These are phyloP conservation scores for Orientallactaga bullata DNA, from an alignment of 2,113 vertebrate species.

Conservation along the genomic window DNA sequence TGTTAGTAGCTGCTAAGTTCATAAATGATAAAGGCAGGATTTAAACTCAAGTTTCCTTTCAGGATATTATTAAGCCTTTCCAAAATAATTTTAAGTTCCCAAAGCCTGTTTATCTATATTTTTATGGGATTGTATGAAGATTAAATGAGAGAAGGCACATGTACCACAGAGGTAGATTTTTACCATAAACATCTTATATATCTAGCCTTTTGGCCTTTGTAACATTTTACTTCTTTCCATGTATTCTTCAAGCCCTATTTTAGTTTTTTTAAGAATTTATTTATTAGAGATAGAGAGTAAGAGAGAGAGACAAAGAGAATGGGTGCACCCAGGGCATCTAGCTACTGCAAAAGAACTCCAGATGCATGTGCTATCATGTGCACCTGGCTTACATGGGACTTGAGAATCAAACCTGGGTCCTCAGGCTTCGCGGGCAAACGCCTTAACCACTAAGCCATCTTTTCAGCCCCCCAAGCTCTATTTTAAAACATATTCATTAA, in stretches of 20 bases:
- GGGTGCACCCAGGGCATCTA: too few relatives aligned
- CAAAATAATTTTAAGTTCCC: not conserved
- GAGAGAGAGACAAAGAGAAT: too few relatives aligned
- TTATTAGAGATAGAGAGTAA: too few relatives aligned
- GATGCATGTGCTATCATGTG: too few relatives aligned
- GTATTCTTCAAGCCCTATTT: not conserved
- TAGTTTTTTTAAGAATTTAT: too few relatives aligned
- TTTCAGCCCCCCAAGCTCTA: too few relatives aligned
- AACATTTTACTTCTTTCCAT: not conserved
- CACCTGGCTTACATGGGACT: too few relatives aligned
- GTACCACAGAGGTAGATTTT: not conserved
- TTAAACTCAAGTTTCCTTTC: slow-evolving; percentile 2
- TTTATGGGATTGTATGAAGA: slow-evolving; percentile 7
- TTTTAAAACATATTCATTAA: slow-evolving; percentile 29
- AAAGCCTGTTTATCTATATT: not conserved
- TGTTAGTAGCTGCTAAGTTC: not conserved
- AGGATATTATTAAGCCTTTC: not conserved
- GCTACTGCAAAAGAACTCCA: too few relatives aligned
- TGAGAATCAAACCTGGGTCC: too few relatives aligned
- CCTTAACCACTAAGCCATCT: too few relatives aligned
- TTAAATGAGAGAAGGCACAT: not conserved
- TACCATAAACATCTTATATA: not conserved
- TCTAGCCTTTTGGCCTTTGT: not conserved
- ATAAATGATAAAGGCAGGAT: not conserved
- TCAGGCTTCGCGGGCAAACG: too few relatives aligned